A percentile compares a stretch with the other conserved stretches of the same genome.
Evolutionary conservation across 1,140 invertebrate species (phyloP).

Genomic region (Caerostris extrusa): DNA sequence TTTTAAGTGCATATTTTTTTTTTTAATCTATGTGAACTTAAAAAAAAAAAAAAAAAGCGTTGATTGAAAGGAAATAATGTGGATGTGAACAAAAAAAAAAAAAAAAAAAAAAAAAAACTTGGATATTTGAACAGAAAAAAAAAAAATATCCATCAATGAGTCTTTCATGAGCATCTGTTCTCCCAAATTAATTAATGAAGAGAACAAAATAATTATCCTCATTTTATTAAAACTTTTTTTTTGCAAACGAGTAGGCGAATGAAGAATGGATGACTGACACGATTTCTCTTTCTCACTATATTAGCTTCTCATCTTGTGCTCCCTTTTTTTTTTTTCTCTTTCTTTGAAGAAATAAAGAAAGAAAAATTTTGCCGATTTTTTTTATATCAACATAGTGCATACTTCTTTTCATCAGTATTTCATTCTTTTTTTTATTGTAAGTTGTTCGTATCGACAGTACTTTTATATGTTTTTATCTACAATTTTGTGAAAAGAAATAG

Average conservation of each 20-base stretch:
- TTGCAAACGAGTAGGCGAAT: not conserved
- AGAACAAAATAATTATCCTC: slow-evolving; percentile 39
- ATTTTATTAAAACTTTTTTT: not conserved
- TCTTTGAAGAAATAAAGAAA: not conserved
- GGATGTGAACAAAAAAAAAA: not conserved
- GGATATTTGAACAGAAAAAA: not conserved
- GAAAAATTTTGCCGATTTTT: not conserved
- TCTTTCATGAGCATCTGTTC: slow-evolving; percentile 36
- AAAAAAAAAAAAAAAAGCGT: not conserved
- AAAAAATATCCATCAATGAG: not conserved
- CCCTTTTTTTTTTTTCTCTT: not conserved
- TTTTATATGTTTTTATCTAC: no score
- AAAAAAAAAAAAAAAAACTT: not conserved
- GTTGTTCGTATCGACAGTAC: no score
- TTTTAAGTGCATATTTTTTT: not conserved
- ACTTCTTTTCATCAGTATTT: no score
- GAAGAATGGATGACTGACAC: slow-evolving; percentile 3
- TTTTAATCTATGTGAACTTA: not conserved
- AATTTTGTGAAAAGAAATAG: no score
- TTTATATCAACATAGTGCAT: no score
- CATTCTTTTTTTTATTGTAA: no score
- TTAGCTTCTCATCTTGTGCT: not conserved
- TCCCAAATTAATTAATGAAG: slow-evolving; percentile 44
- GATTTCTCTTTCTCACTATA: not conserved
- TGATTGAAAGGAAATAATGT: not conserved